These are phyloP conservation scores for Tenebrosternarchus preto DNA, from an alignment of 2,113 vertebrate genomes.

Conservation along the genomic window DNA sequence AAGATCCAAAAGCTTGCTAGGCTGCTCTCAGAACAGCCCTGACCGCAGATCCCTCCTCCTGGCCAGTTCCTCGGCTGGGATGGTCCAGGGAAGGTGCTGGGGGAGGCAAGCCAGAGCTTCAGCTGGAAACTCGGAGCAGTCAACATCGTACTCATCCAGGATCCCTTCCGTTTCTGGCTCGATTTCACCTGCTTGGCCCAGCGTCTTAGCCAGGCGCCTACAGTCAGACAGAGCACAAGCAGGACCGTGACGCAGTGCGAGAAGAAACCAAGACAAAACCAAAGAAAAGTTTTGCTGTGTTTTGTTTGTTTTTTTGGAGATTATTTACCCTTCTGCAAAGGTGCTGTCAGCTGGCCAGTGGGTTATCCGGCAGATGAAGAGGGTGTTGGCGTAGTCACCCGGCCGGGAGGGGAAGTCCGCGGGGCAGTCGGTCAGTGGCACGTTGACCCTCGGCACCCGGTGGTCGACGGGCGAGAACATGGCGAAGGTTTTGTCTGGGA, in stretches of 20 bases:
- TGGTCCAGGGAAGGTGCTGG: conserved; percentile 82
- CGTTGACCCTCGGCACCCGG: conserved; percentile 87
- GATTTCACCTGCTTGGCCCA: conserved; percentile 94
- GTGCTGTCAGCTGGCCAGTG: conserved; percentile 88
- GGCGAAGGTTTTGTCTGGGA: conserved; percentile 88
- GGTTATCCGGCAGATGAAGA: conserved; percentile 92
- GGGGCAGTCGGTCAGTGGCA: conserved; percentile 87
- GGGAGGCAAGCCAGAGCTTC: conserved; percentile 88
- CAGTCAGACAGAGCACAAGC: conserved; percentile 39
- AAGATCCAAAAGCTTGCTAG: too few species aligned
- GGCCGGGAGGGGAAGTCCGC: conserved; percentile 79
- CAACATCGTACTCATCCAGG: conserved; percentile 88
- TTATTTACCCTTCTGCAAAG: conserved; percentile 87
- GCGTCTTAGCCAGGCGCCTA: conserved; percentile 86
- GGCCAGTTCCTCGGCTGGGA: conserved; percentile 80
- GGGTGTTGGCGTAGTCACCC: conserved; percentile 79
- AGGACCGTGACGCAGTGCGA: too few species aligned
- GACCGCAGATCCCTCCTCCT: conserved; percentile 91
- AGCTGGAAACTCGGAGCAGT: conserved; percentile 88
- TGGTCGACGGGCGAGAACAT: conserved; percentile 95
- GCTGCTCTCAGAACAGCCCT: too few species aligned
- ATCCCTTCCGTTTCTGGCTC: conserved; percentile 97
- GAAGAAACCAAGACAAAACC: too few species aligned
- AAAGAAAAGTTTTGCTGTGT: too few species aligned
- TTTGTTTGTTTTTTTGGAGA: too few species aligned